Base-by-base conservation (phyloP, 2,888 invertebrate species). In the Cerastis leucographa region DNA sequence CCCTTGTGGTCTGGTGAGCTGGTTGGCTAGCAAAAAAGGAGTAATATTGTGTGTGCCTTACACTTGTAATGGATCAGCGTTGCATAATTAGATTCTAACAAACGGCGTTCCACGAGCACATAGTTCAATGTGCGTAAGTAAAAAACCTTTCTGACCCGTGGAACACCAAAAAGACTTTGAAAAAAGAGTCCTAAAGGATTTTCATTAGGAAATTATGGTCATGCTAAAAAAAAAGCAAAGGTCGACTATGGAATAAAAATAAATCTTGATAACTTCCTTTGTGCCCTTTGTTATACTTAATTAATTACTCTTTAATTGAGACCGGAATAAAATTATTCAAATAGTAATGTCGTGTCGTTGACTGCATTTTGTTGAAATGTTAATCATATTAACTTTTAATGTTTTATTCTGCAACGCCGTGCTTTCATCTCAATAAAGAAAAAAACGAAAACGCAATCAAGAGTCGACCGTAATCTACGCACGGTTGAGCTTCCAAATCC, bases 401-500 rank as follows among this genome's bases (percentile, higher is more conserved):
- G 1, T 68, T 67, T 49, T 51, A 65, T 68, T 68, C 14, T 44
- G 59, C 29, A 65, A 71, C 51, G 51, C 44, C 35, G 59, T 75
- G 49, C 54, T 65, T 44, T 70, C 67, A 54, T 76, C 67, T 71
- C 54, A 70, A 66, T 56, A 70, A 77, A 56, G 64, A 69, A 64
- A 75, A 66, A 71, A 67, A 42, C n/a, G 51, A 61, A 81, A 87
- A 74, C 54, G 62, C 81, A 88, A 90, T 89, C 84, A 88, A 80
- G 69, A 81, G 64, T 78, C 62, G 78, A 79, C 76, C 68, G 80
- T 88, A 89, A 84, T 81, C 80, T 83, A 92, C 88, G 92, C 92
- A 88, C 88, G 88, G 89, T 81, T 90, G 85, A 87, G 78, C 76
- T 89, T 90, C 76, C 79, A 90, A 90, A 89, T 86, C 75, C 81